Evolutionary conservation across 2,113 vertebrate genomes (phyloP).

Genomic region (rat (Rattus norvegicus)): GRCr8 NC_086026.1:80530501-80531000

Average conservation of each 20-base stretch:
- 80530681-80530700: not conserved
- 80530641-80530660: not conserved
- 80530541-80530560: too few species aligned
- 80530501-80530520: not conserved
- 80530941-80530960: not conserved
- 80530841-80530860: slow-evolving; percentile 45
- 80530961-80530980: not conserved
- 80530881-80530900: not conserved
- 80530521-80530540: not conserved
- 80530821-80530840: not conserved
- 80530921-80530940: not conserved
- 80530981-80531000: not conserved
- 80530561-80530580: too few species aligned
- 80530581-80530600: too few species aligned
- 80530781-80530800: not conserved
- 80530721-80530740: not conserved
- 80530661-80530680: not conserved
- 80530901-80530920: not conserved
- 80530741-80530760: not conserved
- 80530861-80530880: not conserved
- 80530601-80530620: not conserved
- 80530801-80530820: not conserved
- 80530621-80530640: not conserved
- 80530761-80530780: not conserved
- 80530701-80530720: not conserved